These are phyloP conservation scores for Drosophila kuntzei DNA, from an alignment of 2,888 invertebrate species.

Conservation along the genomic window DNA sequence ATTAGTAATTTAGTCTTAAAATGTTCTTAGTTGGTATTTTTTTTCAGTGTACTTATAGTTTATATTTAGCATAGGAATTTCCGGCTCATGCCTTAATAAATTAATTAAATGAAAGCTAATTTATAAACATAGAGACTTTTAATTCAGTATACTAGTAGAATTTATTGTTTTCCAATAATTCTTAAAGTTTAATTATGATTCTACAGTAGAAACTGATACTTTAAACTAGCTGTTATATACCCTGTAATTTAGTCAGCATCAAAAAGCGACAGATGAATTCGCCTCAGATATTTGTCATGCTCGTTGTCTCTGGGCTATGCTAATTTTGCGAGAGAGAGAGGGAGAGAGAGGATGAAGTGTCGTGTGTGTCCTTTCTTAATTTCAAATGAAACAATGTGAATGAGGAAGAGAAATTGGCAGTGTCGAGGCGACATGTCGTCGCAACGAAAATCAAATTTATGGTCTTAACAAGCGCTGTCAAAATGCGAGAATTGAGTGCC, in stretches of 20 bases:
- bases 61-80: not conserved
- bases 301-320: conserved; percentile 29
- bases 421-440: conserved; percentile 52
- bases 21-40: no score
- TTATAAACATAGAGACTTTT: not conserved
- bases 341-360: not conserved
- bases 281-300: conserved; percentile 7
- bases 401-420: conserved; percentile 47
- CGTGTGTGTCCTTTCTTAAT: conserved; percentile 65
- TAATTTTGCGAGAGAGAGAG: conserved; percentile 28
- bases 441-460: conserved; percentile 77
- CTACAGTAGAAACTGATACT: not conserved
- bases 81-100: not conserved
- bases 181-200: not conserved
- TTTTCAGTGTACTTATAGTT: not conserved
- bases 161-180: not conserved
- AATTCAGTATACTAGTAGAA: no score
- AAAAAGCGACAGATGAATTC: not conserved
- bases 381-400: conserved; percentile 71
- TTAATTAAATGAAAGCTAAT: not conserved
- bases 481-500: conserved; percentile 81
- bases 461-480: conserved; percentile 76
- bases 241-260: conserved; percentile 3
- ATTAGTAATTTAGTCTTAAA: no score
- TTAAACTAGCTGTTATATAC: not conserved